These are phyloP conservation scores for Amiota communis DNA, from an alignment of 2,888 invertebrate species.

Conservation along the genomic window DNA sequence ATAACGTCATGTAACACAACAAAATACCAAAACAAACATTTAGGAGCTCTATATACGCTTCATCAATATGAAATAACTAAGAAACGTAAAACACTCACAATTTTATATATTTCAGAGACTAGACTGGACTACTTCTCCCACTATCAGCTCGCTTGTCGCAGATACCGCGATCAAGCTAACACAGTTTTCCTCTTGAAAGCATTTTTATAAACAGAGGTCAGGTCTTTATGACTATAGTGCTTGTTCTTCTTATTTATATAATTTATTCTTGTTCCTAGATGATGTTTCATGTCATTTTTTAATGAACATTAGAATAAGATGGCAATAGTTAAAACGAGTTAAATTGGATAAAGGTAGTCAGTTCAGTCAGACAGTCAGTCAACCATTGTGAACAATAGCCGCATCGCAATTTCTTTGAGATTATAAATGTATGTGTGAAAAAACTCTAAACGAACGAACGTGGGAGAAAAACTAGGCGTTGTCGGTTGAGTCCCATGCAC, in stretches of 20 bases:
- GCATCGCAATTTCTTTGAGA: neutral
- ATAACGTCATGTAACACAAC: conserved; percentile 63
- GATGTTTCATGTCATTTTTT: conserved; percentile 51
- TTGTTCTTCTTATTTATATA: no score
- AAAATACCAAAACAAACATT: conserved; percentile 9
- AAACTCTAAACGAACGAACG: conserved; percentile 7
- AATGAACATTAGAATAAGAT: conserved; percentile 53
- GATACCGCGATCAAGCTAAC: no score
- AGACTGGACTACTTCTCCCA: neutral
- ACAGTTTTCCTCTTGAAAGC: no score
- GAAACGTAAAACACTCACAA: no score
- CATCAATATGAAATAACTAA: no score
- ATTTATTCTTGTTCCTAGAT: no score
- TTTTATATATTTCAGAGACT: no score
- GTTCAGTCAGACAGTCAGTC: conserved; percentile 17
- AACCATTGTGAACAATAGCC: conserved; percentile 10
- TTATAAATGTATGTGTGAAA: neutral
- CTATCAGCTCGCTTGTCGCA: no score
- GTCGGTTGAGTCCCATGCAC: no score
- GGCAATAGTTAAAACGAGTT: conserved; percentile 10
- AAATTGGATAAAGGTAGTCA: conserved; percentile 36
- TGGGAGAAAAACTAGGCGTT: conserved; percentile 6
- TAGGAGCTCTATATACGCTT: no score
- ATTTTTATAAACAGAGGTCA: no score
- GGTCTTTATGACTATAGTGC: no score